A percentile compares a stretch with the other conserved stretches of the same genome.
Evolutionary conservation across 2,113 vertebrate species (phyloP).

Genomic region (Coregonus clupeaformis): DNA sequence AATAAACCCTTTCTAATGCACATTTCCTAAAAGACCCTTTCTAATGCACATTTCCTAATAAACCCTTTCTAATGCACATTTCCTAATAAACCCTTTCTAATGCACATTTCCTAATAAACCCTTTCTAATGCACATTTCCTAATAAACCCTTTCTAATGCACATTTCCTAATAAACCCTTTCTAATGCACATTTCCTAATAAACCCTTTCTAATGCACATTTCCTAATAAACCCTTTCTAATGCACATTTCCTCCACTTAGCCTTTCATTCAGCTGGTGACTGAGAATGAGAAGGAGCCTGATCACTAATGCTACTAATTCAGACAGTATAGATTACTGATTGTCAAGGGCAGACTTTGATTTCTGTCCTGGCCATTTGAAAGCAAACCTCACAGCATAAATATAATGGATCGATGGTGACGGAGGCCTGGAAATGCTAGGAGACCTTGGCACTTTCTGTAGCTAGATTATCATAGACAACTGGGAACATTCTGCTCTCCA

Average conservation of each 20-base stretch:
- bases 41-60: too few relatives aligned
- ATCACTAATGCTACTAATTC: slow-evolving; percentile 65
- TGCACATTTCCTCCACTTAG: slow-evolving; percentile 53
- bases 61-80: too few relatives aligned
- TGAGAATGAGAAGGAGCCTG: slow-evolving; percentile 35
- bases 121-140: too few relatives aligned
- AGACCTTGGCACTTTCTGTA: slow-evolving; percentile 41
- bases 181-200: too few relatives aligned
- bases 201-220: too few relatives aligned
- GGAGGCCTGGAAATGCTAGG: slow-evolving; percentile 45
- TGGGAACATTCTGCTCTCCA: slow-evolving; percentile 41
- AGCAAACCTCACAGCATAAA: slow-evolving; percentile 61
- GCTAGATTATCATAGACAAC: slow-evolving; percentile 44
- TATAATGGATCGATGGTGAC: slow-evolving; percentile 60
- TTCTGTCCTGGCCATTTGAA: slow-evolving; percentile 59
- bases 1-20: too few relatives aligned
- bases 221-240: too few relatives aligned
- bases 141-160: too few relatives aligned
- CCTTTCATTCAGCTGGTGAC: slow-evolving; percentile 34
- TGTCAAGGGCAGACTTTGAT: slow-evolving; percentile 52
- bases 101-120: too few relatives aligned
- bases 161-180: too few relatives aligned
- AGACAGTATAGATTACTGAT: slow-evolving; percentile 71
- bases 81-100: too few relatives aligned
- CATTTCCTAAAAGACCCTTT: too few relatives aligned